Conservation (phyloP, 1,140 invertebrate species). For the fruit fly (Drosophila melanogaster) region DNA sequence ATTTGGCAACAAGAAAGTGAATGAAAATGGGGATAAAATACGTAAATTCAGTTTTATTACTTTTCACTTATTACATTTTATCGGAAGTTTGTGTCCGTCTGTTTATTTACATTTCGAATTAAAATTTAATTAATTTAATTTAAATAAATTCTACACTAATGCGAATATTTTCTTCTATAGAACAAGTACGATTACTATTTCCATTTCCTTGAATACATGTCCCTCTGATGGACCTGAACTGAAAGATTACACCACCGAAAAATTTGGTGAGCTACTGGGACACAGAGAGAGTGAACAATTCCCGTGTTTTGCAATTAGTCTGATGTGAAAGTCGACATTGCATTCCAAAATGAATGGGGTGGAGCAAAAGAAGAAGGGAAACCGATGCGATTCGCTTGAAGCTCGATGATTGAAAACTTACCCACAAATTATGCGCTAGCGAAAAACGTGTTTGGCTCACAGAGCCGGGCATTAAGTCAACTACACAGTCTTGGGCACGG, state of each 20-base stretch:
- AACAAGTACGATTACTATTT: no score
- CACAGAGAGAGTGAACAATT: not conserved
- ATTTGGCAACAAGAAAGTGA: not conserved
- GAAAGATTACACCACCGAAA: not conserved
- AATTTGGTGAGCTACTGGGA: not conserved
- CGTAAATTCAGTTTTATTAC: no score
- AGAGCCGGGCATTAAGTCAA: constrained; percentile 41
- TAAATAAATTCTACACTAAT: no score
- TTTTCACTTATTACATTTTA: no score
- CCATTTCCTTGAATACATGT: not conserved
- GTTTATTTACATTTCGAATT: no score
- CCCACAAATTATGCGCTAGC: constrained; percentile 53
- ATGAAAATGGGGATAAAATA: no score
- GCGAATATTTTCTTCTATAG: no score
- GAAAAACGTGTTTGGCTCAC: constrained; percentile 52
- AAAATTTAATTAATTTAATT: no score
- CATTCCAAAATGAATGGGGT: not conserved
- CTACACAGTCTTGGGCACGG: constrained; percentile 1
- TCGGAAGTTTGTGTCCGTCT: no score
- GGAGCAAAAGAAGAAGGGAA: not conserved
- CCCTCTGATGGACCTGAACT: not conserved
- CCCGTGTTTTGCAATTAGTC: constrained; percentile 25
- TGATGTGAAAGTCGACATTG: constrained; percentile 34
- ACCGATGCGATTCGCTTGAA: constrained; percentile 11
- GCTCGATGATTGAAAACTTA: constrained; percentile 52